phyloP scores from a whole-genome alignment of 2,888 invertebrate species.

The Argyra leucocephala region DNA sequence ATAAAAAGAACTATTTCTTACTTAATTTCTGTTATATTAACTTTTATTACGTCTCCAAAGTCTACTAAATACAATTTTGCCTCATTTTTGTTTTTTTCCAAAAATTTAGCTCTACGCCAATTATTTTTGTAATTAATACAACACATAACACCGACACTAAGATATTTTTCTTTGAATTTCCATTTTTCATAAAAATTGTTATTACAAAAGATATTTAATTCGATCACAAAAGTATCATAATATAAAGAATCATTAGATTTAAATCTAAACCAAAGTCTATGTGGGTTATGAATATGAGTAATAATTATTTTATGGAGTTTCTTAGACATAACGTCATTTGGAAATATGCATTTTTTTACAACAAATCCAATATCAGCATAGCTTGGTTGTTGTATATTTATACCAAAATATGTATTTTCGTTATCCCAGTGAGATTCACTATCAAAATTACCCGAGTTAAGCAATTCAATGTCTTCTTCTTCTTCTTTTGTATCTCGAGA shows the following conservation, averaged over 20 bases:
- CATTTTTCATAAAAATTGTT: background rate
- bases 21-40: background rate
- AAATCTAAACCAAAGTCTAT: slow-evolving; percentile 1
- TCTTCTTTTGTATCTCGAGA: too few relatives aligned
- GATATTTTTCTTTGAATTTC: background rate
- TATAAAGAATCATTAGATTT: background rate
- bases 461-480: too few relatives aligned
- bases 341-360: background rate
- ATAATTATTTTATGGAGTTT: background rate
- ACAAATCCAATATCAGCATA: background rate
- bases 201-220: background rate
- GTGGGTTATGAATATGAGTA: background rate
- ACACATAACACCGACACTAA: background rate
- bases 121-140: background rate
- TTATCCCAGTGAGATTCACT: background rate
- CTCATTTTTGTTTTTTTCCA: background rate
- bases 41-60: background rate
- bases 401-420: background rate
- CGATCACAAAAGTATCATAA: background rate
- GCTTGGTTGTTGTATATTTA: background rate
- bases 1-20: background rate
- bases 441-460: background rate
- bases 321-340: background rate
- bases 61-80: background rate
- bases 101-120: background rate